phyloP scores from a whole-genome alignment of 2,113 vertebrate genomes.

The Blennius ocellaris region DNA sequence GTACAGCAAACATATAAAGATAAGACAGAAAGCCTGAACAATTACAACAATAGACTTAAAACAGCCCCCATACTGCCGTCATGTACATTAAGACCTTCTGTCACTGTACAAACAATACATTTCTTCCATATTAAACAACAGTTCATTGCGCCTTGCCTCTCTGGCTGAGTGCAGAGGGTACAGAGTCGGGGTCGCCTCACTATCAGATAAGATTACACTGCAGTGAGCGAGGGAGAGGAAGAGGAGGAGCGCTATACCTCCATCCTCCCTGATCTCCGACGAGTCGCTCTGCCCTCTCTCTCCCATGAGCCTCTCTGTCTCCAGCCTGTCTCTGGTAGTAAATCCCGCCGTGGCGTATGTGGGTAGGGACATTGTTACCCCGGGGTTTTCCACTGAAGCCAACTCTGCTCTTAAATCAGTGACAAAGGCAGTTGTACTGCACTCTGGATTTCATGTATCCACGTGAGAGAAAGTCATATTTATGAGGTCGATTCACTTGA shows the following conservation, averaged over 20 bases:
- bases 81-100: too few relatives aligned
- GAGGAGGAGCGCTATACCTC: conserved; percentile 20
- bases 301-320: conserved; percentile 63
- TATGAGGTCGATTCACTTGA: too few relatives aligned
- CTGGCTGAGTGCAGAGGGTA: conserved; percentile 11
- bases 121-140: background rate
- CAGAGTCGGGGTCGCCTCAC: conserved; percentile 30
- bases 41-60: too few relatives aligned
- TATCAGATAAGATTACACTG: conserved; percentile 64
- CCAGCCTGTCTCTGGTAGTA: conserved; percentile 39
- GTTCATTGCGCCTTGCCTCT: background rate
- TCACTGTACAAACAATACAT: too few relatives aligned
- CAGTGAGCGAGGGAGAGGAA: conserved; percentile 46
- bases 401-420: conserved; percentile 8
- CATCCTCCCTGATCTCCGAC: background rate
- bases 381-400: background rate
- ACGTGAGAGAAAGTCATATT: too few relatives aligned
- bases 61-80: too few relatives aligned
- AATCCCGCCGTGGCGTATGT: conserved; percentile 2
- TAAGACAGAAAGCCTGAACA: too few relatives aligned
- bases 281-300: conserved; percentile 35
- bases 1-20: too few relatives aligned
- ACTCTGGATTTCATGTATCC: too few relatives aligned
- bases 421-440: background rate
- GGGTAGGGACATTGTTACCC: conserved; percentile 3